These are phyloP conservation scores for Falco cherrug DNA, from an alignment of 2,797 vertebrate species.

Conservation along the genomic window DNA sequence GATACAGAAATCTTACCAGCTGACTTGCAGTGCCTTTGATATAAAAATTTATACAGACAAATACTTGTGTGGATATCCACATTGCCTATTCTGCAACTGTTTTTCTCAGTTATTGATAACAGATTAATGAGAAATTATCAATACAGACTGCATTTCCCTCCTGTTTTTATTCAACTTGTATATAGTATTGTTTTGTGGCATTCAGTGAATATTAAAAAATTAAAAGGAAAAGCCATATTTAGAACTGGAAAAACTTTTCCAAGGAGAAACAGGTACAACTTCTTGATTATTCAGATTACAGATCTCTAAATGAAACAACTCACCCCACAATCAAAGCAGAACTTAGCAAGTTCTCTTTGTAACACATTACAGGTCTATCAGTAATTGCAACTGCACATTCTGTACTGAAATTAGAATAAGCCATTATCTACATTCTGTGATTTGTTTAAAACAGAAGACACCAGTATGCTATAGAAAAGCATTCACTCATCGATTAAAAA, in stretches of 20 bases:
- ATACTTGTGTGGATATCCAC: not conserved
- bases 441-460: conserved; percentile 33
- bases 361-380: not conserved
- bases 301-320: not conserved
- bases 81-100: not conserved
- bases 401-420: conserved; percentile 12
- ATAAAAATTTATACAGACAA: not conserved
- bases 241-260: not conserved
- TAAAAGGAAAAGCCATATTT: not conserved
- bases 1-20: not conserved
- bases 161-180: not conserved
- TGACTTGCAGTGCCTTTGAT: not conserved
- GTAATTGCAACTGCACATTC: not conserved
- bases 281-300: not conserved
- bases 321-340: not conserved
- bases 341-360: not conserved
- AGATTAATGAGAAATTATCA: not conserved
- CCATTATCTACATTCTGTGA: conserved; percentile 20
- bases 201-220: not conserved
- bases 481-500: conserved; percentile 47
- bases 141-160: not conserved
- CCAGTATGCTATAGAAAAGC: conserved; percentile 42
- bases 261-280: not conserved
- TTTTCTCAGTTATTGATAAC: not conserved
- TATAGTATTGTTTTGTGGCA: not conserved